Percentiles rank a stretch among this genome's conserved stretches.
Evolutionary conservation across 2,888 invertebrate genomes (phyloP).

Genomic region (Eumacrocentrus americanus): DNA sequence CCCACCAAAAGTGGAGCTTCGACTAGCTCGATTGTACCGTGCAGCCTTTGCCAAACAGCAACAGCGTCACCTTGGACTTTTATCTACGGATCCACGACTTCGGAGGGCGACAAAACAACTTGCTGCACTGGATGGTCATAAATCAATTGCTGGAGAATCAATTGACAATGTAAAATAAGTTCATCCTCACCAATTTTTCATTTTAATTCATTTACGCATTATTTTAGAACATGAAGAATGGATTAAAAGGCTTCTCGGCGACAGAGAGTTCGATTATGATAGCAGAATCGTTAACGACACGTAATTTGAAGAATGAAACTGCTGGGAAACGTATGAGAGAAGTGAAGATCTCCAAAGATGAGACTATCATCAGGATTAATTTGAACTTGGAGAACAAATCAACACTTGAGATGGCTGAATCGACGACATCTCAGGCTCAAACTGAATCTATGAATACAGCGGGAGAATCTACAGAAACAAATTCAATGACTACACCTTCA

Average conservation of each 20-base stretch:
- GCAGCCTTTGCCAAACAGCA: constrained; percentile 85
- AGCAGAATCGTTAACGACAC: not conserved
- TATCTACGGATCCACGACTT: constrained; percentile 61
- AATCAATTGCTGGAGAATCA: constrained; percentile 9
- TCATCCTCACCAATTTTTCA: not conserved
- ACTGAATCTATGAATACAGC: no score
- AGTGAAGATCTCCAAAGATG: constrained; percentile 28
- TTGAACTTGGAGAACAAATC: not conserved
- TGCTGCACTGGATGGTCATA: constrained; percentile 27
- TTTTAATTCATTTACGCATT: not conserved
- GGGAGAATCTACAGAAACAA: not conserved
- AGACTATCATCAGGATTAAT: not conserved
- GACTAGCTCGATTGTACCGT: constrained; percentile 78
- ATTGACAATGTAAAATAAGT: constrained; percentile 19
- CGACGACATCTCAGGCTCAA: not conserved
- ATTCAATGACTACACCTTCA: not conserved
- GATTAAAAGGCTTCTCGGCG: not conserved
- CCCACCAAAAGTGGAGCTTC: constrained; percentile 71
- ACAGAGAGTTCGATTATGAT: not conserved
- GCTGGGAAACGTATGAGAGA: constrained; percentile 32
- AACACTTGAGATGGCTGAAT: not conserved
- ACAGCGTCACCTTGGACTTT: constrained; percentile 78
- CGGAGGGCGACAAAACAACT: constrained; percentile 43
- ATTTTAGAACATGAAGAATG: constrained; percentile 16
- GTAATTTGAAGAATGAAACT: constrained; percentile 1